Evolutionary conservation across 2,113 vertebrate genomes (phyloP).

Genomic region (Phyllostomus discolor): DNA sequence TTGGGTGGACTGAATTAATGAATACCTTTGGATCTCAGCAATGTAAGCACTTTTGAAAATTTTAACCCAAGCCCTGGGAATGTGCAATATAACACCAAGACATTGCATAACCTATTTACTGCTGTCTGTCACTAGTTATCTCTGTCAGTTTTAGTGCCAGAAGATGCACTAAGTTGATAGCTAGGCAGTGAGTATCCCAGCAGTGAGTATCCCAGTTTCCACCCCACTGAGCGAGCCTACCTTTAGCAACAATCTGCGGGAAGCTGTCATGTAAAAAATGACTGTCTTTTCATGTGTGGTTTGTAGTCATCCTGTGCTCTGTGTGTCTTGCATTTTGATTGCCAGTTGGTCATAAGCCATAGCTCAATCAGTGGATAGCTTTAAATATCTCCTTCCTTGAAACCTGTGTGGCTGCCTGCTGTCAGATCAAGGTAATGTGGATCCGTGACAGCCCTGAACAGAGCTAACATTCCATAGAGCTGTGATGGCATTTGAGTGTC

Average conservation of each 20-base stretch:
- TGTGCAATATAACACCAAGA: not conserved
- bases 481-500: constrained; percentile 24
- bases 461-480: not conserved
- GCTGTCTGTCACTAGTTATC: not conserved
- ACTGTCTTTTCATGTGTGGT: constrained; percentile 12
- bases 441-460: not conserved
- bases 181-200: not conserved
- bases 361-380: not conserved
- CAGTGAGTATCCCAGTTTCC: not conserved
- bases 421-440: not conserved
- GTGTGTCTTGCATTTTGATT: not conserved
- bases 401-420: not conserved
- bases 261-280: constrained; percentile 4
- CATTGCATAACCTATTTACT: not conserved
- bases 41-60: not conserved
- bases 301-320: not conserved
- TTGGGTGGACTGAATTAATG: not conserved
- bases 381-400: constrained; percentile 11
- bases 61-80: not conserved
- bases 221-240: not conserved
- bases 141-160: not conserved
- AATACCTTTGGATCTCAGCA: not conserved
- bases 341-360: not conserved
- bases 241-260: constrained; percentile 14
- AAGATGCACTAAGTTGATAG: not conserved